Percentiles rank a stretch among this genome's conserved stretches.
phyloP scores from a whole-genome alignment of 2,888 invertebrate species.

The Drosophila demipolita region DNA sequence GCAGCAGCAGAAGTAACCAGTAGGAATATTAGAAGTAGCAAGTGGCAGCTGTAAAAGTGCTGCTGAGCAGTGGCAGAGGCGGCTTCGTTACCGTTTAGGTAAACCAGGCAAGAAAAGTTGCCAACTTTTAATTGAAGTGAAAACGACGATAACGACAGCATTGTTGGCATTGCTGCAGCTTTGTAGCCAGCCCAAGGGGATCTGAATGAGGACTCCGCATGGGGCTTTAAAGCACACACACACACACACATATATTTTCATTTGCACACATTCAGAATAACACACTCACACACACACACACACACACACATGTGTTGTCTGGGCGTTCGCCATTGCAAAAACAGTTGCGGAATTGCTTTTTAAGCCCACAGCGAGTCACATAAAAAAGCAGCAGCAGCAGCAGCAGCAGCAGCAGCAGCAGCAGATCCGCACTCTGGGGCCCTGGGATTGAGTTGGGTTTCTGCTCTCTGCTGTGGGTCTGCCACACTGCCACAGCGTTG shows the following conservation, averaged over 20 bases:
- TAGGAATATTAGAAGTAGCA: background rate
- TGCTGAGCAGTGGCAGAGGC: conserved; percentile 18
- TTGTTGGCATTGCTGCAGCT: conserved; percentile 72
- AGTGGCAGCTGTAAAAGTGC: conserved; percentile 31
- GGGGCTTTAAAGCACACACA: conserved; percentile 45
- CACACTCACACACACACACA: conserved; percentile 5
- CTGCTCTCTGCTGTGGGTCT: conserved; percentile 29
- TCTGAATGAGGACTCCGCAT: conserved; percentile 59
- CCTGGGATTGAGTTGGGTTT: conserved; percentile 56
- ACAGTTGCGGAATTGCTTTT: conserved; percentile 80
- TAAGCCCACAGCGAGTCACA: conserved; percentile 75
- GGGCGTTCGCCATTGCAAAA: conserved; percentile 65
- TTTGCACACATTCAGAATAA: conserved; percentile 7
- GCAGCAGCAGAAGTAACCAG: background rate
- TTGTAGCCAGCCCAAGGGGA: conserved; percentile 70
- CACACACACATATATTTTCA: conserved; percentile 23
- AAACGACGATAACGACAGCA: conserved; percentile 82
- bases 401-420: conserved; percentile 37
- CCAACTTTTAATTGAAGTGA: conserved; percentile 83
- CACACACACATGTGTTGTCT: conserved; percentile 41
- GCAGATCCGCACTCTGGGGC: conserved; percentile 68
- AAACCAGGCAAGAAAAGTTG: conserved; percentile 80
- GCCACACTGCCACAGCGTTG: conserved; percentile 33
- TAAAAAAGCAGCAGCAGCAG: conserved; percentile 60
- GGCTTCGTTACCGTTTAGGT: conserved; percentile 67